A percentile compares a stretch with the other conserved stretches of the same genome.
Conservation (phyloP, 2,888 invertebrate species). For the Rhagium mordax region DNA sequence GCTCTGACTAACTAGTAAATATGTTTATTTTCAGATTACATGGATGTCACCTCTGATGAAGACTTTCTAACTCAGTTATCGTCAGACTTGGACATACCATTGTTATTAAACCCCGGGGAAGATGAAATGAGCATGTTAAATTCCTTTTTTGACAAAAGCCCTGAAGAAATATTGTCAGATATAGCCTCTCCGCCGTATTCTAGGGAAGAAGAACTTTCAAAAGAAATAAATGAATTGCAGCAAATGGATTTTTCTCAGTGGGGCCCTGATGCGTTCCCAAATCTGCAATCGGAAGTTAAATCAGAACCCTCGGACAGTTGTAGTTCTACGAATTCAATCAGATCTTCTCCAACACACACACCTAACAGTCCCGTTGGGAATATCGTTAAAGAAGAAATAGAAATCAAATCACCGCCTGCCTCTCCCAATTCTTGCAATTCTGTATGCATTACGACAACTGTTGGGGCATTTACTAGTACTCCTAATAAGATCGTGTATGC, state of each 20-base stretch:
- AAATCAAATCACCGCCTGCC: slow-evolving; percentile 43
- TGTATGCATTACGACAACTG: slow-evolving; percentile 25
- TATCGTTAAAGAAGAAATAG: slow-evolving; percentile 40
- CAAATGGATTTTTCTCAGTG: slow-evolving; percentile 55
- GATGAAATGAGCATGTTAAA: slow-evolving; percentile 64
- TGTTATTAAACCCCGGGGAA: slow-evolving; percentile 64
- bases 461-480: neutral
- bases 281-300: slow-evolving; percentile 60
- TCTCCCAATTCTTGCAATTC: slow-evolving; percentile 36
- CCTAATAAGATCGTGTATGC: slow-evolving; percentile 43
- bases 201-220: slow-evolving; percentile 44
- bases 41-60: slow-evolving; percentile 64
- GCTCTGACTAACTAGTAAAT: neutral
- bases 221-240: slow-evolving; percentile 50
- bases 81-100: slow-evolving; percentile 66
- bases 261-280: slow-evolving; percentile 55
- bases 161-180: slow-evolving; percentile 66
- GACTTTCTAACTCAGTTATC: slow-evolving; percentile 67
- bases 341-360: slow-evolving; percentile 55
- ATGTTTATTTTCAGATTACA: slow-evolving; percentile 57
- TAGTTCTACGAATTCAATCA: slow-evolving; percentile 54
- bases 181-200: slow-evolving; percentile 56
- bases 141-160: slow-evolving; percentile 64
- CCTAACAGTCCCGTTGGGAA: slow-evolving; percentile 32
- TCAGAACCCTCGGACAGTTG: slow-evolving; percentile 55